A percentile compares a stretch with the other conserved stretches of the same genome.
These are phyloP conservation scores for Brevimyrus niger DNA, from an alignment of 2,113 vertebrate genomes.

Conservation along the genomic window DNA sequence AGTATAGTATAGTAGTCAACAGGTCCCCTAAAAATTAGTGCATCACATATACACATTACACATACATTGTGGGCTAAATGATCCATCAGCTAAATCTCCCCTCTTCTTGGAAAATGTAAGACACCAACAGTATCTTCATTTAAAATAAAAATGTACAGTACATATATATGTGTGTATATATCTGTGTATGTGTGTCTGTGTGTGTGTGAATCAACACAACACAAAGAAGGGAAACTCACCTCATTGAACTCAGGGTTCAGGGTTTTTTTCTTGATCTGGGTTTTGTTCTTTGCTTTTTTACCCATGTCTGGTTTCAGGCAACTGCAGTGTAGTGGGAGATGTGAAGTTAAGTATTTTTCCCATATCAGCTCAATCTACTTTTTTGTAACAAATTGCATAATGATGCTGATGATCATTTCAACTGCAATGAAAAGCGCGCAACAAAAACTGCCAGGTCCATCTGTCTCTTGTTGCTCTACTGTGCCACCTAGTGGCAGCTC, in stretches of 20 bases:
- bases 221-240: conserved; percentile 51
- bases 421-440: background rate
- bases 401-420: background rate
- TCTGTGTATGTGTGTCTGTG: too few species aligned
- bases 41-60: background rate
- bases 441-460: background rate
- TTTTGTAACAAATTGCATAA: background rate
- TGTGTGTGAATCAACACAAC: background rate
- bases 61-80: background rate
- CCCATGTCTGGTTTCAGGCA: conserved; percentile 96
- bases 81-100: background rate
- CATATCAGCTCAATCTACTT: background rate
- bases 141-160: background rate
- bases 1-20: background rate
- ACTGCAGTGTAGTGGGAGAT: conserved; percentile 45
- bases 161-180: background rate
- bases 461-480: background rate
- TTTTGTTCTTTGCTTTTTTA: conserved; percentile 95
- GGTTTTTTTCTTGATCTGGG: conserved; percentile 97
- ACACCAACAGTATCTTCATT: background rate
- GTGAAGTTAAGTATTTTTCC: background rate
- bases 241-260: conserved; percentile 96
- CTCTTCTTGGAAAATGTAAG: background rate
- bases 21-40: background rate
- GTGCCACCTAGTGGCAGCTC: background rate